Conservation (phyloP, 2,797 vertebrate genomes). For the Pangasius mekongensis region DNA sequence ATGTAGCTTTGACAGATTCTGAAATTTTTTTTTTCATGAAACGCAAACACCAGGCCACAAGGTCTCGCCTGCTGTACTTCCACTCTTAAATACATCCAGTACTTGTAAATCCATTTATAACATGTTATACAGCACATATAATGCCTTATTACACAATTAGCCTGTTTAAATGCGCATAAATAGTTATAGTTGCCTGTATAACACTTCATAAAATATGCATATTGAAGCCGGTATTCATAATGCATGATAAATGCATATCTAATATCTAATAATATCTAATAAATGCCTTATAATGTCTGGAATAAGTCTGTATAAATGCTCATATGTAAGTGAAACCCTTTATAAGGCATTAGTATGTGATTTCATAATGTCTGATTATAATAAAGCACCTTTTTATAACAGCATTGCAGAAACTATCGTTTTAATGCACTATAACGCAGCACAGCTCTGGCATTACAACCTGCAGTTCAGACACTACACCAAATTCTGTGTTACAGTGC, state of each 20-base stretch:
- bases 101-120: not conserved
- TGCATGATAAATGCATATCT: not conserved
- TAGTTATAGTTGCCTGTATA: not conserved
- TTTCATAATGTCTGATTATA: not conserved
- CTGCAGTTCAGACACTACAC: no score
- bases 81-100: not conserved
- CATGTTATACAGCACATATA: not conserved
- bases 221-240: not conserved
- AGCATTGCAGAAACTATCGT: no score
- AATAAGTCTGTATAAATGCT: not conserved
- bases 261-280: not conserved
- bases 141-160: not conserved
- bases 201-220: not conserved
- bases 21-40: not conserved
- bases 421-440: no score
- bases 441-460: no score
- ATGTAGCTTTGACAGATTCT: not conserved
- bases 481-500: no score
- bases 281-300: not conserved
- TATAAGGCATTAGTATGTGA: not conserved
- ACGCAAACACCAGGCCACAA: not conserved
- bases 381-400: not conserved
- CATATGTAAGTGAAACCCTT: not conserved
- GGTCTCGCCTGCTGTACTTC: not conserved
- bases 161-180: not conserved